A percentile compares a stretch with the other conserved stretches of the same genome.
Conservation (phyloP, 2,113 vertebrate genomes). For the Larimichthys crocea region DNA sequence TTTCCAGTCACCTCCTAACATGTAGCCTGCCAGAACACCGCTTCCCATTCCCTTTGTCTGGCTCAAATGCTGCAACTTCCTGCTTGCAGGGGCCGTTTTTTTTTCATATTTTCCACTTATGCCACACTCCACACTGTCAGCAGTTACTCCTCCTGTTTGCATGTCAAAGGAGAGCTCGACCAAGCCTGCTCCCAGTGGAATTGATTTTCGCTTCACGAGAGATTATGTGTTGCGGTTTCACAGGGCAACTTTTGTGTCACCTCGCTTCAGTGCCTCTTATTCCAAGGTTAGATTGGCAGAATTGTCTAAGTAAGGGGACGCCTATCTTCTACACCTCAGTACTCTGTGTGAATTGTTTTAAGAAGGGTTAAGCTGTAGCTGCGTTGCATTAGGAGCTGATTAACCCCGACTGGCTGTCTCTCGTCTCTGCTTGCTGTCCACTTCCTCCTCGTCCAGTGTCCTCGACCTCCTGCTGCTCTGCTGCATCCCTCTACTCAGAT, state of each 20-base stretch:
- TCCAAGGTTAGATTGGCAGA: background rate
- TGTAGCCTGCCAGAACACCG: constrained; percentile 8
- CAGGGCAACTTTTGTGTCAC: background rate
- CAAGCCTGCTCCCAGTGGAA: constrained; percentile 20
- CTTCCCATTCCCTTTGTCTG: constrained; percentile 73
- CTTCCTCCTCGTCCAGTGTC: constrained; percentile 31
- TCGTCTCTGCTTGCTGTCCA: constrained; percentile 36
- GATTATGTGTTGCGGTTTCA: constrained; percentile 29
- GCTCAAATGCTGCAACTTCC: constrained; percentile 41
- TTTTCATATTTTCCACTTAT: constrained; percentile 68
- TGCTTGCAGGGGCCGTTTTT: constrained; percentile 38
- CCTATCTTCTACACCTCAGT: background rate
- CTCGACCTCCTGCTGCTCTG: constrained; percentile 38
- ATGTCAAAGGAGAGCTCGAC: constrained; percentile 17
- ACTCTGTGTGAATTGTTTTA: background rate
- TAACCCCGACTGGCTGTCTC: constrained; percentile 39
- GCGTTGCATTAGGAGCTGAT: constrained; percentile 38
- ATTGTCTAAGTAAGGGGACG: background rate
- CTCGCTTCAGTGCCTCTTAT: background rate
- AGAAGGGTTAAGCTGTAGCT: constrained; percentile 15
- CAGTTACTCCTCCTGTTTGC: constrained; percentile 39
- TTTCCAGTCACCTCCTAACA: constrained; percentile 17
- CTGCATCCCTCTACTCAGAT: constrained; percentile 13
- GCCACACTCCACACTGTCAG: constrained; percentile 61
- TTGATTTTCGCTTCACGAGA: constrained; percentile 26